A percentile compares a stretch with the other conserved stretches of the same genome.
Conservation (phyloP, 1,140 invertebrate species). For the Pseudomyrmex gracilis region DNA sequence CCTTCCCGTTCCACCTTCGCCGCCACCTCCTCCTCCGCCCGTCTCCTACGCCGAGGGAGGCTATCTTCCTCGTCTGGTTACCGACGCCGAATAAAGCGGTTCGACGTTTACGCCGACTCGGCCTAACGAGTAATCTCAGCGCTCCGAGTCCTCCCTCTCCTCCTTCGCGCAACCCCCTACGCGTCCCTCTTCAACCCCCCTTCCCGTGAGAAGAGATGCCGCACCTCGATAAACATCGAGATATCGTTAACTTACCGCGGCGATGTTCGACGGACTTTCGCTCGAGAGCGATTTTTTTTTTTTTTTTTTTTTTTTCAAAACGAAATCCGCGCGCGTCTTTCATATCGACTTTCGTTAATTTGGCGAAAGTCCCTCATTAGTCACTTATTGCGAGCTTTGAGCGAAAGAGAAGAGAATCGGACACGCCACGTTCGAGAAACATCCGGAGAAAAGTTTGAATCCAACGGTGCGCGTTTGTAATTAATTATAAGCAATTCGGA, state of each 20-base stretch:
- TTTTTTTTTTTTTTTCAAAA: no score
- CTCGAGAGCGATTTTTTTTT: no score
- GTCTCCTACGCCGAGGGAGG: constrained; percentile 68
- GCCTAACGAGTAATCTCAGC: constrained; percentile 73
- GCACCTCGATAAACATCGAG: constrained; percentile 40
- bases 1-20: constrained; percentile 41
- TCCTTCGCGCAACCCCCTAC: constrained; percentile 26
- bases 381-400: no score
- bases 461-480: not conserved
- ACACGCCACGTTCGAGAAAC: no score
- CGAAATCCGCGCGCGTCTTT: no score
- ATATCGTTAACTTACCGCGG: no score
- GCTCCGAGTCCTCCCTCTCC: not conserved
- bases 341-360: no score
- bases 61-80: constrained; percentile 76
- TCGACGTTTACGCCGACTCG: constrained; percentile 76
- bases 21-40: constrained; percentile 55
- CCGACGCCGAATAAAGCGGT: constrained; percentile 77
- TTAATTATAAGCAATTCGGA: constrained; percentile 5
- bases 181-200: constrained; percentile 13
- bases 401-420: no score
- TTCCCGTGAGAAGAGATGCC: constrained; percentile 3
- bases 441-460: no score
- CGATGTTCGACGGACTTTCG: no score
- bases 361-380: no score